Evolutionary conservation across 2,113 vertebrate genomes (phyloP), one percentile per base, ranked within the genome.

Genomic region (Toxotes chatareus): DNA sequence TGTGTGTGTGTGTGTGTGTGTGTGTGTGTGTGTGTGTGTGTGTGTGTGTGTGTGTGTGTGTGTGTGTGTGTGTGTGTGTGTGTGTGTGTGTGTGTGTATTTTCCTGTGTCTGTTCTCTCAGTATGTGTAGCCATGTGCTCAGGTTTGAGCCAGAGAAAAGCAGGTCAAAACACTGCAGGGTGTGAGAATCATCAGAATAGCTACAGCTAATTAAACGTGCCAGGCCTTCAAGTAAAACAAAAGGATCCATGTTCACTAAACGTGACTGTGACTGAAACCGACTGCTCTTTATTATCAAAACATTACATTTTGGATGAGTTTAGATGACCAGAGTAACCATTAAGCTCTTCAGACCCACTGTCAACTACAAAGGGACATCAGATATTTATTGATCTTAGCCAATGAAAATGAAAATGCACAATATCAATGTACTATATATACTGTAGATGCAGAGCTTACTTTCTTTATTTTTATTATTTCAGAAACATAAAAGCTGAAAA

Each of bases 161-260:
- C 89, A 83, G 91, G 89, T 91, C 90, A 92, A 80, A 91, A 71
- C 87, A 76, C 88, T 23, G 73, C 85, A 67, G 92, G 91, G 68
- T 85, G 81, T 65, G 78, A 86, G 73, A 86, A 84, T 80, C 81
- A 88, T 90, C 84, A 89, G 69, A 76, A 47, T 5, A 40, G 80
- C 81, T 79, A 6, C 73, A 16, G 70, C 87, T 90, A 90, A 93
- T 91, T 88, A 88, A 86, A 88, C 9, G 17, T 77, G 73, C 61
- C 83, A 79, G 67, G 31, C 73, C 79, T 80, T 75, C 34, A 11
- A 81, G 68, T 47, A 16, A 78, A 83, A 83, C 73, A 73, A 79
- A 79, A 86, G 57, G 60, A 78, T 64, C n/a, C 59, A 21, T 86
- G 62, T 88, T 89, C 44, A 34, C 27, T 34, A 64, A 73, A 78